Base-by-base conservation (phyloP, 2,888 invertebrate species). In the Ernsta delagoae region DNA sequence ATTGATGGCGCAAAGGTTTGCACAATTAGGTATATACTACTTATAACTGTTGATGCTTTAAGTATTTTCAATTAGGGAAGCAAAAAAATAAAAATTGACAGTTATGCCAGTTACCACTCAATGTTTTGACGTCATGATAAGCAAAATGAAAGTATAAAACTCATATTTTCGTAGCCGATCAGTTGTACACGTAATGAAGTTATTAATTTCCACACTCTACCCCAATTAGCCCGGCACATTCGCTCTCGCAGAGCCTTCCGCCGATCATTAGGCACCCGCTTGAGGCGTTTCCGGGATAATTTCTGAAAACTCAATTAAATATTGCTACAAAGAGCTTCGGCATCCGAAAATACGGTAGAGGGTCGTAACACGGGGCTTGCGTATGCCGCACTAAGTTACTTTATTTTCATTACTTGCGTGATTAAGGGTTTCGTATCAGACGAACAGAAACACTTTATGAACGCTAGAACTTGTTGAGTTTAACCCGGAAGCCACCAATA, bases 271-370 rank as follows among this genome's bases (percentile, higher is more conserved):
- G 64, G 56, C 50, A 50, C 16, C 12, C 63, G 16, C 43, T 64
- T 43, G 56, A 16, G 34, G 65, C 65, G 50, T 24, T 45, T 65
- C 48, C 45, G 57, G 57, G 45, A 57, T 65, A 45, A 65, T 50
- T 50, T 45, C 56, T 57, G 65, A 65, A 65, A 65, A 65, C 57
- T 65, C 57, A 65, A 65, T 65, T 57, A 45, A 57, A 65, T 54
- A 36, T 34, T 8, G 45, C 45, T 65, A 48, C 65, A 50, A 57
- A 65, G 54, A 54, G 54, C 31, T 5, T 54, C 4, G 50, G 50
- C 16, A 16, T 50, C 50, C 50, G 16, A 16, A 50, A 12, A 50
- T 50, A 50, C 16, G 16, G 50, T 16, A 3, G 16, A 50, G 50
- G 50, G 7, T 48, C 48, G 48, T 48, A 9, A 12, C n/a, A 48